Evolutionary conservation across 53 echinoderm and acorn worm species (phyloP).

Genomic region (Mesocentrotus franciscanus): DNA sequence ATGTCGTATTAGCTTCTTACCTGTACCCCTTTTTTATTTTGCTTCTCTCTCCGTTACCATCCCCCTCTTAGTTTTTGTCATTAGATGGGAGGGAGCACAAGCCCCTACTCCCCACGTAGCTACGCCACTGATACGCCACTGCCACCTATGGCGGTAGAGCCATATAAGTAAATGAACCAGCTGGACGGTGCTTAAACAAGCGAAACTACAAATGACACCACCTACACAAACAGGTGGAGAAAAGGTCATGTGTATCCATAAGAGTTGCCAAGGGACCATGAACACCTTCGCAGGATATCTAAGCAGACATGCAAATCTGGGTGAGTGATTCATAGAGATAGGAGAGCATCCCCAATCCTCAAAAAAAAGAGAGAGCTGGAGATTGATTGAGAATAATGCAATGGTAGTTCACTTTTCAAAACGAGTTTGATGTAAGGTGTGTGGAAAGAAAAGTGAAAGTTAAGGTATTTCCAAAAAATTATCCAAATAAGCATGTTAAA

Average conservation of each 20-base stretch:
- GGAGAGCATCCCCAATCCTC: not conserved
- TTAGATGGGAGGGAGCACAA: no score
- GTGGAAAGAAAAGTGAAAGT: no score
- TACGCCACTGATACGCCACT: no score
- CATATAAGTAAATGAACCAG: not conserved
- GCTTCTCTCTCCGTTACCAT: no score
- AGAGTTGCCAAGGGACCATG: not conserved
- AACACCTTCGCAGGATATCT: not conserved
- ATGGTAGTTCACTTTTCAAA: no score
- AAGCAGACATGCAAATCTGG: not conserved
- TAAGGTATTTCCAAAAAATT: no score
- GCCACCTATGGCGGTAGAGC: not conserved
- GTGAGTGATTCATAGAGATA: not conserved
- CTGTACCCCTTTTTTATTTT: no score
- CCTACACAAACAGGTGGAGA: not conserved
- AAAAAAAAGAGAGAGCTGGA: not conserved
- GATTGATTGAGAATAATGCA: not conserved
- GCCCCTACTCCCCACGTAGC: no score
- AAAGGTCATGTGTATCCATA: slow-evolving; percentile 8
- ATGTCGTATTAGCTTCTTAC: no score
- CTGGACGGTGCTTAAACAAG: not conserved
- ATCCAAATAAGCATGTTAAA: no score
- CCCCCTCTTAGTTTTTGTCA: no score
- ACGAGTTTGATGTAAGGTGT: no score
- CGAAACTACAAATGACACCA: not conserved